Evolutionary conservation across 2,888 invertebrate genomes (phyloP).

Genomic region (Thereva unica): DNA sequence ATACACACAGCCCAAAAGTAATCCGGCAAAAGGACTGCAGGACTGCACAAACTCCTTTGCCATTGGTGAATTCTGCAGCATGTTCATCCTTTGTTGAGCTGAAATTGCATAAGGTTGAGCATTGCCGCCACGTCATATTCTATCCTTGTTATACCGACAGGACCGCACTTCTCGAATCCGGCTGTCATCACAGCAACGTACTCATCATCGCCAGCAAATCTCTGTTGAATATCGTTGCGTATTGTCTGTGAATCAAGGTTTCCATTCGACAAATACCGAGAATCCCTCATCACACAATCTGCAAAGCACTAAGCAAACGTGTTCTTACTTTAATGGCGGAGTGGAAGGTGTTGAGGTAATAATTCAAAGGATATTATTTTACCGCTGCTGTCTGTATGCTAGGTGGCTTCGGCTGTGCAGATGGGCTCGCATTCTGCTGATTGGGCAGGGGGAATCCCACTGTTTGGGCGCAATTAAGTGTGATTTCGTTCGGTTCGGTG

Average conservation of each 20-base stretch:
- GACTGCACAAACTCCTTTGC: constrained; percentile 40
- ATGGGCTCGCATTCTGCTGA: neutral
- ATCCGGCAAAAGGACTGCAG: constrained; percentile 54
- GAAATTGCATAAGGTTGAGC: neutral
- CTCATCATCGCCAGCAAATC: constrained; percentile 49
- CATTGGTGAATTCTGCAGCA: constrained; percentile 38
- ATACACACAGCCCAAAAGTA: constrained; percentile 54
- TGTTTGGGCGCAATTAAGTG: constrained; percentile 50
- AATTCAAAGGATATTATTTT: neutral
- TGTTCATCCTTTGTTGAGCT: constrained; percentile 42
- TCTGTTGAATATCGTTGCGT: constrained; percentile 46
- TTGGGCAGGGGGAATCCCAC: constrained; percentile 48
- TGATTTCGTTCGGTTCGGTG: constrained; percentile 50
- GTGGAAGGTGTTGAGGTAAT: neutral
- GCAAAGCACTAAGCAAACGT: constrained; percentile 51
- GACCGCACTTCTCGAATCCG: constrained; percentile 51
- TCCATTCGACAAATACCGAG: constrained; percentile 47
- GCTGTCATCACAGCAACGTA: constrained; percentile 50
- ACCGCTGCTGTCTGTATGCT: constrained; percentile 15
- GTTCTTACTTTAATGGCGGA: too few relatives aligned
- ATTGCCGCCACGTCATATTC: neutral
- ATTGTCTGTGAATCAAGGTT: constrained; percentile 43
- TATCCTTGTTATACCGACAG: constrained; percentile 45
- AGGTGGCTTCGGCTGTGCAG: neutral
- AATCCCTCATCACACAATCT: constrained; percentile 52